phyloP scores from a whole-genome alignment of 1,140 invertebrate genomes.

The Stenopsyche tienmushanensis region DNA sequence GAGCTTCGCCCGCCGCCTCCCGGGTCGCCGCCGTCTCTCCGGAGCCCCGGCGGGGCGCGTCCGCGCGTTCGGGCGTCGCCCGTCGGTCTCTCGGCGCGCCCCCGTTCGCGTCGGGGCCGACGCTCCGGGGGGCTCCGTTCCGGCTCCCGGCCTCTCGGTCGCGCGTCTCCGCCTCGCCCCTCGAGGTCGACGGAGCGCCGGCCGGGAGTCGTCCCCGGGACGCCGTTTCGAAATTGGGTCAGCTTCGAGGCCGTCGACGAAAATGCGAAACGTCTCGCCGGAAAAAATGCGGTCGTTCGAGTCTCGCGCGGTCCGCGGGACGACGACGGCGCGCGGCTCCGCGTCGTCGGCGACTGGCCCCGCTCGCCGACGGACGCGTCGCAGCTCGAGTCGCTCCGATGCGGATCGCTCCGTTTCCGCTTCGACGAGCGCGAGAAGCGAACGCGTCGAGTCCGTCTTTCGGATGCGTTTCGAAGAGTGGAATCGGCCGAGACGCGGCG shows the following conservation, averaged over 20 bases:
- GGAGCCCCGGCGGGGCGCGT: no score
- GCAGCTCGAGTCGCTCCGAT: not conserved
- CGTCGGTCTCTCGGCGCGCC: not conserved
- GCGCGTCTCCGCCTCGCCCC: no score
- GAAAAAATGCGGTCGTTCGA: no score
- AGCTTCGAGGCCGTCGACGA: constrained; percentile 1
- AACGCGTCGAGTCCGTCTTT: no score
- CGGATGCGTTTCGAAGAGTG: no score
- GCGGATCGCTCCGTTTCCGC: no score
- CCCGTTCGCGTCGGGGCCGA: not conserved
- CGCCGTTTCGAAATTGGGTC: constrained; percentile 23
- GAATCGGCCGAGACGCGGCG: no score
- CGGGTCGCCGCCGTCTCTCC: not conserved
- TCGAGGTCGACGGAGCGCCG: no score
- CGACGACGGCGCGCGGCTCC: not conserved
- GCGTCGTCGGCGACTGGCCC: no score
- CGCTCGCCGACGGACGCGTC: not conserved
- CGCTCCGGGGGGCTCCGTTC: not conserved
- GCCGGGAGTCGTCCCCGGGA: no score
- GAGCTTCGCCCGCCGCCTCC: constrained; percentile 7
- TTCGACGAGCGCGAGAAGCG: no score
- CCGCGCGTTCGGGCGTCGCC: not conserved
- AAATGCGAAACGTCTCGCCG: constrained; percentile 10
- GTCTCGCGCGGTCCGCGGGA: not conserved
- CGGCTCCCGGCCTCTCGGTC: not conserved